Evolutionary conservation across 2,797 vertebrate genomes (phyloP).

Genomic region (Mormyrus hasselquistii): DNA sequence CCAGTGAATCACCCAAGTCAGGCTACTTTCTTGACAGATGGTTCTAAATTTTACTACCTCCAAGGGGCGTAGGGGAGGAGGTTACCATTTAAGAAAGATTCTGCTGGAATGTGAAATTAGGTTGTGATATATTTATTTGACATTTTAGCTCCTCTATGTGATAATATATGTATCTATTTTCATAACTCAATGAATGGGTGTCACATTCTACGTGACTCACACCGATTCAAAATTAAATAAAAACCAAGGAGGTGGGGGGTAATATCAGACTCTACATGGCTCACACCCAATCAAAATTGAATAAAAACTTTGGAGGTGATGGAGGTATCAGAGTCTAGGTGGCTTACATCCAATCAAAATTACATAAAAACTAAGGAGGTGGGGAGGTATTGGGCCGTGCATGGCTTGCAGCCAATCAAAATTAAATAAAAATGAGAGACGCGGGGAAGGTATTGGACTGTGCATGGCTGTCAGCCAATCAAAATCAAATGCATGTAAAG

Average conservation of each 20-base stretch:
- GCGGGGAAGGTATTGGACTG: background rate
- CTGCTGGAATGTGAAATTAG: background rate
- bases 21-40: background rate
- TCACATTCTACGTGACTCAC: background rate
- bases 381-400: background rate
- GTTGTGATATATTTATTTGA: background rate
- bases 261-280: background rate
- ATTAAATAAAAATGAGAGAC: background rate
- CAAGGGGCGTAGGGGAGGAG: background rate
- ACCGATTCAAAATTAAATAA: background rate
- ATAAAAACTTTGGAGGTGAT: background rate
- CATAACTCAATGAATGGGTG: background rate
- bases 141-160: background rate
- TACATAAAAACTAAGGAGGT: background rate
- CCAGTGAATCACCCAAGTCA: background rate
- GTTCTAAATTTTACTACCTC: background rate
- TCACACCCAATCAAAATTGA: background rate
- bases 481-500: background rate
- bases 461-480: background rate
- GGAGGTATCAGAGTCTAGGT: background rate
- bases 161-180: background rate
- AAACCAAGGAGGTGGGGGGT: background rate
- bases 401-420: background rate
- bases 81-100: background rate
- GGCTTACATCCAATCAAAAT: background rate